Evolutionary conservation across 2,797 vertebrate species (phyloP), one percentile per base, ranked within the genome.

Genomic region (Danio choprae): DNA sequence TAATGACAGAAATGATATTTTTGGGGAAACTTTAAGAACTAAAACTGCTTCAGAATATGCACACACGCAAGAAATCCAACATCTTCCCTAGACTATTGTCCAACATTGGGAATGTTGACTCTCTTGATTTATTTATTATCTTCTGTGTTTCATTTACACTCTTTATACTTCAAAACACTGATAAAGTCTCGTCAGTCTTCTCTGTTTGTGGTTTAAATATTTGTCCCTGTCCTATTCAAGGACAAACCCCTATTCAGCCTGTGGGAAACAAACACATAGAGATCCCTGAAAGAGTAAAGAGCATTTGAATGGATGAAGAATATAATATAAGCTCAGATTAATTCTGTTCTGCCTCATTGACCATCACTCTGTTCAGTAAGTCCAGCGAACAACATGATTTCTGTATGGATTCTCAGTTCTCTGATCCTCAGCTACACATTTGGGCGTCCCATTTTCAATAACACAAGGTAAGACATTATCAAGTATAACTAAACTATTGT

Each of bases 191-290:
- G 77, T 85, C 56, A 36, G 0, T 83, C 75, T 60, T 40, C 48
- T 7, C 50, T 60, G 53, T 36, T 13, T 59, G 22, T 59, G 11
- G 29, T 53, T n/a, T 55, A 75, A 75, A 16, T 44, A n/a, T 16
- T 22, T 41, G 68, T 75, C 74, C 44, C 81, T 79, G 46, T 67
- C 58, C 77, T 58, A 6, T 20, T 12, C 40, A 64, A 78, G 60
- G 50, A 53, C 44, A 50, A 83, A 65, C 44, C 7, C 7, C 4
- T 3, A 1, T 36, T 2, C n/a, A 13, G 5, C n/a, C 43, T 51
- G 43, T 75, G 79, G 56, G 79, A 74, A 74, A 0, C 18, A 51
- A 48, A 20, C 11, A 58, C 53, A 40, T 38, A 63, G n/a, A 51
- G 4, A 44, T n/a, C 4, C 22, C 18, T 48, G 13, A 5, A 62